Evolutionary conservation across 2,888 invertebrate genomes (phyloP).

Genomic region (Lasioglossum lativentre): DNA sequence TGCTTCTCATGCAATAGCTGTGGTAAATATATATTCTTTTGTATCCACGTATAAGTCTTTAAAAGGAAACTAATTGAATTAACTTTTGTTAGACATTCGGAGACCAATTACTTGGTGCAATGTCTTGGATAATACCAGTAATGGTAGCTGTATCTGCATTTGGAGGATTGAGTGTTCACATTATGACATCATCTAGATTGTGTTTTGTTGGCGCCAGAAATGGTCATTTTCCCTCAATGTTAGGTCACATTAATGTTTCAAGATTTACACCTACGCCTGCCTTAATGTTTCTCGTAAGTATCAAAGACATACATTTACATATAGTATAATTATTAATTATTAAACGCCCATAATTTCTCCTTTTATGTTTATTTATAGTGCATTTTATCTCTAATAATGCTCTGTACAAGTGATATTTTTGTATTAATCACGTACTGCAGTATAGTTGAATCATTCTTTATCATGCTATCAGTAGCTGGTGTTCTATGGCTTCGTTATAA

Average conservation of each 20-base stretch:
- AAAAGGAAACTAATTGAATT: background rate
- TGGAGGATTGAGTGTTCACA: slow-evolving; percentile 97
- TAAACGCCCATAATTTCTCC: slow-evolving; percentile 7
- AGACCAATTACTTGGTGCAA: slow-evolving; percentile 89
- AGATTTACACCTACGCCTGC: slow-evolving; percentile 93
- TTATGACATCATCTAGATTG: slow-evolving; percentile 97
- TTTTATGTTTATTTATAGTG: slow-evolving; percentile 87
- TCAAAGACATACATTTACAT: background rate
- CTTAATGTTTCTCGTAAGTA: slow-evolving; percentile 91
- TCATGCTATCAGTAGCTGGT: slow-evolving; percentile 93
- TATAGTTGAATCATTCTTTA: slow-evolving; percentile 97
- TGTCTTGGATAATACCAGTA: slow-evolving; percentile 94
- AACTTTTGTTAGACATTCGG: slow-evolving; percentile 91
- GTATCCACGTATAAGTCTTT: slow-evolving; percentile 25
- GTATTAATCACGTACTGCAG: slow-evolving; percentile 96
- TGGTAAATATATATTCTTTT: slow-evolving; percentile 87
- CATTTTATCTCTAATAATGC: slow-evolving; percentile 92
- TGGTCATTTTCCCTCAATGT: slow-evolving; percentile 93
- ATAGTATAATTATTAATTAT: background rate
- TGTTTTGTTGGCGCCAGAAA: slow-evolving; percentile 96
- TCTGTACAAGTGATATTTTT: slow-evolving; percentile 93
- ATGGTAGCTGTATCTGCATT: slow-evolving; percentile 97
- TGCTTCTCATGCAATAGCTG: slow-evolving; percentile 97
- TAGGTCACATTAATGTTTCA: slow-evolving; percentile 92
- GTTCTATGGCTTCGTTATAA: slow-evolving; percentile 93